Evolutionary conservation across 2,113 vertebrate genomes (phyloP).

Genomic region (Sinocyclocheilus maitianheensis): DNA sequence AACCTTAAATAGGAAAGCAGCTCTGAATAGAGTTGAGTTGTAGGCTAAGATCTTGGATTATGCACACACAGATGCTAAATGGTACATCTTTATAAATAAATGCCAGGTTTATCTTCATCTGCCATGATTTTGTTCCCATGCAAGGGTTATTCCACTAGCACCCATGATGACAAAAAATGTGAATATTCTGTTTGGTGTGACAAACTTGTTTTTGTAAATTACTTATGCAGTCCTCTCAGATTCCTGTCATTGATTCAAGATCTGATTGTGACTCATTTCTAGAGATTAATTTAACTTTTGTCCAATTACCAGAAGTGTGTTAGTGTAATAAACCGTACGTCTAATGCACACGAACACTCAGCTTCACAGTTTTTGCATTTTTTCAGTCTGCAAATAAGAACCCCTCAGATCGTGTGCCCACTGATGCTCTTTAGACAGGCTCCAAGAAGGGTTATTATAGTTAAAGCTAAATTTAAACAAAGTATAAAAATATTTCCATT

Average conservation of each 20-base stretch:
- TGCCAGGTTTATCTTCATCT: not conserved
- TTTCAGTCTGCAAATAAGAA: not conserved
- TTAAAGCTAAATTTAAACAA: no score
- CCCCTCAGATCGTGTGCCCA: not conserved
- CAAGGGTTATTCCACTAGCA: constrained; percentile 43
- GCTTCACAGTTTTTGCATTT: not conserved
- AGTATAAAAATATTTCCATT: no score
- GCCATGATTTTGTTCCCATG: constrained; percentile 53
- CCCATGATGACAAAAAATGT: constrained; percentile 44
- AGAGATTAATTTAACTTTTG: not conserved
- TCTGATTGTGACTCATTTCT: constrained; percentile 51
- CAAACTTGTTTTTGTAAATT: constrained; percentile 49
- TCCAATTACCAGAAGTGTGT: constrained; percentile 19
- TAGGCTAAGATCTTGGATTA: not conserved
- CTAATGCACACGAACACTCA: not conserved
- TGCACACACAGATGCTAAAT: not conserved
- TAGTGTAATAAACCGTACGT: not conserved
- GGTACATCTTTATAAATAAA: not conserved
- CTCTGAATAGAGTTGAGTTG: not conserved
- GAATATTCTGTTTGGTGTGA: constrained; percentile 45
- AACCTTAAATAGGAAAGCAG: not conserved
- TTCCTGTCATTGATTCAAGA: constrained; percentile 34
- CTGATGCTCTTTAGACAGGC: not conserved
- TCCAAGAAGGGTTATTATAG: no score
- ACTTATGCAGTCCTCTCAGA: not conserved